Evolutionary conservation across 2,113 vertebrate genomes (phyloP), one percentile per base, ranked within the genome.

Genomic region (Callipepla squamata): DNA sequence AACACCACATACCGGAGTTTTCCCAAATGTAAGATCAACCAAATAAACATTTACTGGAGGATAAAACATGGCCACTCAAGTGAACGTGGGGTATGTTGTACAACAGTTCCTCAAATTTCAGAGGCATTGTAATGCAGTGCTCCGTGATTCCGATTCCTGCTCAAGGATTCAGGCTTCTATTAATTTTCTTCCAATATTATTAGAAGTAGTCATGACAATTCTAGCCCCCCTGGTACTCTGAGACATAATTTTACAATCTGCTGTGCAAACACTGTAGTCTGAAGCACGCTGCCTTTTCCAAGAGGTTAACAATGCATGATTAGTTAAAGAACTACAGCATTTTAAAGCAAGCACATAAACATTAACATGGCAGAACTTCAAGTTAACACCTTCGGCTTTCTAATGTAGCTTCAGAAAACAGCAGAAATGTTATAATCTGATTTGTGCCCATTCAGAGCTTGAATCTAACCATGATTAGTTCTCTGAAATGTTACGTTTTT

Each of bases 121-220:
- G 85, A 67, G 16, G 18, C 19, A 6, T 28, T 0, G 0, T 32
- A 90, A 42, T 6, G 19, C 63, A 70, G 90, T 17, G 53, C 44
- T 22, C 48, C 83, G 51, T 19, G 22, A 83, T 53, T 76, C 34
- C 44, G 36, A 34, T 20, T 78, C 67, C 55, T 36, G 26, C 34
- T 44, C 38, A 16, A 73, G 70, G 84, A 76, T 63, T 76, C 42
- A 47, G 47, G 22, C 72, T 74, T 87, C 79, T 9, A 8, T 82
- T 94, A 8, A 68, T 96, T 95, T 96, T 91, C 82, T 76, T 80
- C 40, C 51, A 95, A 70, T 86, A 88, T 88, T 94, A 88, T 92
- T 84, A 95, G 63, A 81, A 93, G 66, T 42, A 75, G 22, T 63
- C 72, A 36, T 47, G 79, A 61, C 65, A 94, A 48, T 81, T 92